phyloP scores from a whole-genome alignment of 2,888 invertebrate genomes.

The Caenorhabditis sp. region DNA sequence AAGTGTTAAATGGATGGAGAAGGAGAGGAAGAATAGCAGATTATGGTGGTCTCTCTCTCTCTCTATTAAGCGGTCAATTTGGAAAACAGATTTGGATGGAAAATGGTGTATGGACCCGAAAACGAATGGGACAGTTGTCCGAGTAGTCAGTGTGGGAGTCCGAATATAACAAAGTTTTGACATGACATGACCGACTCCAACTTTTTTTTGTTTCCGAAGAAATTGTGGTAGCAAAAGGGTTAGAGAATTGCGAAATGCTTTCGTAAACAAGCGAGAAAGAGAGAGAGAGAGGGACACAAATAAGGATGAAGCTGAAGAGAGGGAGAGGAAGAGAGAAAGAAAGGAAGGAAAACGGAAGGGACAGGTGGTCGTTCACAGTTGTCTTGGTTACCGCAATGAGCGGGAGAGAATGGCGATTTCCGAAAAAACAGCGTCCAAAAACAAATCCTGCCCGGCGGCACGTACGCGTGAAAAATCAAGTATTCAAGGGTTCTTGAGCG shows the following conservation, averaged over 20 bases:
- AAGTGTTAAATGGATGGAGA: conserved; percentile 26
- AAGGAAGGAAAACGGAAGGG: neutral
- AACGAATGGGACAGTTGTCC: too few relatives aligned
- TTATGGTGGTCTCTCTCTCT: too few relatives aligned
- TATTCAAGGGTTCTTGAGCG: conserved; percentile 48
- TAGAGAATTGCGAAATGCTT: conserved; percentile 32
- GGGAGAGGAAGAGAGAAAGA: neutral
- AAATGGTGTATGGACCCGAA: too few relatives aligned
- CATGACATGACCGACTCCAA: conserved; percentile 43
- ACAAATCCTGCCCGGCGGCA: too few relatives aligned
- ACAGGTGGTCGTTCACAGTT: neutral
- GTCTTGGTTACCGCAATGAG: too few relatives aligned
- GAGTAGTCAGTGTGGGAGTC: too few relatives aligned
- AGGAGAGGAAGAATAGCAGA: conserved; percentile 6
- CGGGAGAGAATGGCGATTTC: neutral
- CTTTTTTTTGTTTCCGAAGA: conserved; percentile 44
- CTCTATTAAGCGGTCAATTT: too few relatives aligned
- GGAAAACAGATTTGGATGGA: too few relatives aligned
- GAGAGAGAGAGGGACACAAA: conserved; percentile 8
- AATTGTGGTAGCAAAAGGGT: conserved; percentile 13
- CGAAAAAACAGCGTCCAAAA: too few relatives aligned
- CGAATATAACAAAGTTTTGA: too few relatives aligned
- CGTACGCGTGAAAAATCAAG: conserved; percentile 47
- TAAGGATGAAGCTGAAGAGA: conserved; percentile 3
- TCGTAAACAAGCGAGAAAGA: conserved; percentile 31